These are phyloP conservation scores for Acropora yongei DNA, from an alignment of 64 coral and sea anemone species.

Conservation along the genomic window DNA sequence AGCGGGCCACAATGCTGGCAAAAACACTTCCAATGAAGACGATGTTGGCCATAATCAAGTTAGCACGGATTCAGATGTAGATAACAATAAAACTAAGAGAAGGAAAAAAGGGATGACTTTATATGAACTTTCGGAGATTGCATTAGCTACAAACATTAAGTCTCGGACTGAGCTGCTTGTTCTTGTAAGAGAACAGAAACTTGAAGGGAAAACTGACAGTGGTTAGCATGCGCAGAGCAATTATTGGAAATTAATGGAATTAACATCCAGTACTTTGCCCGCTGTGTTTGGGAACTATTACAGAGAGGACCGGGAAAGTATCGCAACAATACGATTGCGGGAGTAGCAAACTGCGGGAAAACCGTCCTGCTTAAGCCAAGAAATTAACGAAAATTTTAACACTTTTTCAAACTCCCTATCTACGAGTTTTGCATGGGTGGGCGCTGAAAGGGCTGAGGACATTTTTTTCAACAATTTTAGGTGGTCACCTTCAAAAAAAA, in stretches of 20 bases:
- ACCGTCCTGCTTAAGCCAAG: conserved; percentile 30
- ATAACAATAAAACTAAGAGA: background rate
- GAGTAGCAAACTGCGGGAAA: conserved; percentile 34
- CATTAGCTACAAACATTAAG: background rate
- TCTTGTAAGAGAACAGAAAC: background rate
- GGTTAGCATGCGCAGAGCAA: no score
- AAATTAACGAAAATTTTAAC: no score
- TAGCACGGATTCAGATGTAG: no score
- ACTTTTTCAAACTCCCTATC: no score
- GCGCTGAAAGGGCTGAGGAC: conserved; percentile 15
- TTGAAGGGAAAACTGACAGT: background rate
- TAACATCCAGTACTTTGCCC: background rate
- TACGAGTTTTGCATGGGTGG: conserved; percentile 52
- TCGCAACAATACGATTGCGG: conserved; percentile 24
- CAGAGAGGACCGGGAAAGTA: conserved; percentile 48
- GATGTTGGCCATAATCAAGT: no score
- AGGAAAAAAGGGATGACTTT: background rate
- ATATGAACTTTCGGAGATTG: background rate
- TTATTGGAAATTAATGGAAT: conserved; percentile 38
- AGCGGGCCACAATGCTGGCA: no score
- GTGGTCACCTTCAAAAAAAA: background rate
- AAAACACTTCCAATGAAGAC: no score
- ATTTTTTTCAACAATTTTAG: conserved; percentile 63
- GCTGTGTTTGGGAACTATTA: conserved; percentile 23
- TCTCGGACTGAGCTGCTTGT: background rate